phyloP scores from a whole-genome alignment of 2,888 invertebrate genomes.

The Trissonchulus latispiculum region DNA sequence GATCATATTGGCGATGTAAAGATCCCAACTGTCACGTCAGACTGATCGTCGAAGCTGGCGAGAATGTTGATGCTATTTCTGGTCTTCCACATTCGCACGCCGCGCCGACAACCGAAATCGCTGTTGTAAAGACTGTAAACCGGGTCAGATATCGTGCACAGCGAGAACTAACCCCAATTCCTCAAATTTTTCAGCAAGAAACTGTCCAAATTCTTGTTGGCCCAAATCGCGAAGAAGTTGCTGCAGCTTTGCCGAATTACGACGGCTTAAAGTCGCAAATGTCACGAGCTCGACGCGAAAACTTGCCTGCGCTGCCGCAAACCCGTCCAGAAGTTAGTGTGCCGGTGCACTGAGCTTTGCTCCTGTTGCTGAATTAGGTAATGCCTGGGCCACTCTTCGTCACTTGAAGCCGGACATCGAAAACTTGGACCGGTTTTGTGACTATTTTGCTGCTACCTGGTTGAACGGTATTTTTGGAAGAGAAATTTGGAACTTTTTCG shows the following conservation, averaged over 20 bases:
- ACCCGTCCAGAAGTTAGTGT: too few relatives aligned
- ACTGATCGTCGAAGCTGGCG: neutral
- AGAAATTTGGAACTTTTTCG: too few relatives aligned
- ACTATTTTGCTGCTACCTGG: too few relatives aligned
- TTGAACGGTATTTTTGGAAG: too few relatives aligned
- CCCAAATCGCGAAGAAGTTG: neutral
- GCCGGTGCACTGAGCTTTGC: too few relatives aligned
- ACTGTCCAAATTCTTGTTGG: neutral
- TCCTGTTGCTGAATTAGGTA: neutral
- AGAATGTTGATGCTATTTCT: neutral
- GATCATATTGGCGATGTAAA: too few relatives aligned
- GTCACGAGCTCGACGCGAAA: neutral
- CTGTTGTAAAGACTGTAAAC: neutral
- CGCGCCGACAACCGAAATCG: neutral
- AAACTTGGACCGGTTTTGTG: neutral
- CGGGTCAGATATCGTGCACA: neutral
- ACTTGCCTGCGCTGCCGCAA: neutral
- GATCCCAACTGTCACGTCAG: neutral
- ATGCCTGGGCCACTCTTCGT: neutral
- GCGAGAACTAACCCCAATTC: neutral
- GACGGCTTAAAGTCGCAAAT: neutral
- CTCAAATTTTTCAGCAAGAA: slow-evolving; percentile 1
- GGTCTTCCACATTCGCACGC: neutral
- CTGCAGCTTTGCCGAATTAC: neutral
- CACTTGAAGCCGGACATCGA: neutral